phyloP scores from a whole-genome alignment of 2,113 vertebrate species.

The Chelonoidis abingdonii region DNA sequence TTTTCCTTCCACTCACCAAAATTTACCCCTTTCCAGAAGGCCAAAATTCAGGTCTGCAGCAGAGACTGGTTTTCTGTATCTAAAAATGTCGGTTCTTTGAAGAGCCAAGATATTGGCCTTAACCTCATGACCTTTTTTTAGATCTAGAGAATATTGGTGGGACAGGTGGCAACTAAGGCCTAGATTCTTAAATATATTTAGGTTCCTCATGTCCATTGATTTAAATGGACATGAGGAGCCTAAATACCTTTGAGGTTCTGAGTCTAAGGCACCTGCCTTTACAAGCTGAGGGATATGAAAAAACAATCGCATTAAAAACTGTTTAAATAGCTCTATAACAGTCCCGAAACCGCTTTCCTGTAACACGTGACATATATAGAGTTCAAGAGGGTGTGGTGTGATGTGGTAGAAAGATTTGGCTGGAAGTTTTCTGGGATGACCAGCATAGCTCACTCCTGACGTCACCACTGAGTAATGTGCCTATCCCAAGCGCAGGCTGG shows the following conservation, averaged over 20 bases:
- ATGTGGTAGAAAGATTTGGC: neutral
- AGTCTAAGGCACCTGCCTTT: neutral
- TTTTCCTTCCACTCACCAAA: neutral
- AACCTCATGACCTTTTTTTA: neutral
- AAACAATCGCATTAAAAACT: neutral
- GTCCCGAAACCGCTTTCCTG: neutral
- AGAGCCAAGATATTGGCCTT: neutral
- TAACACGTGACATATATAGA: neutral
- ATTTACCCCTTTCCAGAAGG: neutral
- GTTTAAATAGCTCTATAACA: neutral
- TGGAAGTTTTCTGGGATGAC: neutral
- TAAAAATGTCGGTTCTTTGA: neutral
- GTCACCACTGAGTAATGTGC: neutral
- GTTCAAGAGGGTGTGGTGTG: neutral
- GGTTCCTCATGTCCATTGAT: neutral
- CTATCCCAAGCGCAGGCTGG: neutral
- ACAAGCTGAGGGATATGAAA: neutral
- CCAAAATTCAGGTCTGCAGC: neutral
- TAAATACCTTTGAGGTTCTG: neutral
- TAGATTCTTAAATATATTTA: neutral
- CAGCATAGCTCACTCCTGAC: neutral
- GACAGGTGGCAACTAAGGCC: accelerated
- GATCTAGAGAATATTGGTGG: neutral
- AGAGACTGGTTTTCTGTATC: neutral
- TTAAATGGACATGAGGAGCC: neutral